Evolutionary conservation across 2,797 vertebrate species (phyloP).

Genomic region (Anableps anableps): DNA sequence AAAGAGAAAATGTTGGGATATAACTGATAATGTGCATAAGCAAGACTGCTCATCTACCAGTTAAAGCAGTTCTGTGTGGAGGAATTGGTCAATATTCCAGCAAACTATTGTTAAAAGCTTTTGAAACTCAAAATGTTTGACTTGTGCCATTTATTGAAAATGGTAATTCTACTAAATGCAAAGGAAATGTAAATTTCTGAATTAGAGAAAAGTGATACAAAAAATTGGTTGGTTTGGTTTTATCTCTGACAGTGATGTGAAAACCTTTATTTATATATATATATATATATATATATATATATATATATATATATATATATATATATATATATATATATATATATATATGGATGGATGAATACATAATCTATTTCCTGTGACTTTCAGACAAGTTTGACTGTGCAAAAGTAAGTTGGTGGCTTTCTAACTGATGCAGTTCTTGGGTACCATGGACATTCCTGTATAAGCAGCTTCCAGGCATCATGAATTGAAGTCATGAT

Average conservation of each 20-base stretch:
- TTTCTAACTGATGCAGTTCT: slow-evolving; percentile 20
- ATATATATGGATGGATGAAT: too few relatives aligned
- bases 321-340: too few relatives aligned
- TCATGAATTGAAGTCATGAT: slow-evolving; percentile 25
- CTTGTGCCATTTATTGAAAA: neutral
- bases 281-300: too few relatives aligned
- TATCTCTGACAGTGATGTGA: neutral
- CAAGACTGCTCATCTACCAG: too few relatives aligned
- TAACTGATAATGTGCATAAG: too few relatives aligned
- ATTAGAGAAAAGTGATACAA: neutral
- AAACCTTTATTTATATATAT: too few relatives aligned
- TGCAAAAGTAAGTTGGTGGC: slow-evolving; percentile 10
- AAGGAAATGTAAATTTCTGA: neutral
- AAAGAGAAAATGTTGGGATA: too few relatives aligned
- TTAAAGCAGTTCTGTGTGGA: too few relatives aligned
- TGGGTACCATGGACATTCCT: slow-evolving; percentile 24
- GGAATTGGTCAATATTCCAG: too few relatives aligned
- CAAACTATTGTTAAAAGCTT: too few relatives aligned
- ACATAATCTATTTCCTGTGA: neutral
- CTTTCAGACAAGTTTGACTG: neutral
- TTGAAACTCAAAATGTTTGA: neutral
- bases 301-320: too few relatives aligned
- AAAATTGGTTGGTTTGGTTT: neutral
- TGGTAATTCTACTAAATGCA: neutral
- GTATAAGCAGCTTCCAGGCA: slow-evolving; percentile 22